A percentile compares a stretch with the other conserved stretches of the same genome.
Evolutionary conservation across 2,888 invertebrate species (phyloP).

Genomic region (Rhogogaster chlorosoma): DNA sequence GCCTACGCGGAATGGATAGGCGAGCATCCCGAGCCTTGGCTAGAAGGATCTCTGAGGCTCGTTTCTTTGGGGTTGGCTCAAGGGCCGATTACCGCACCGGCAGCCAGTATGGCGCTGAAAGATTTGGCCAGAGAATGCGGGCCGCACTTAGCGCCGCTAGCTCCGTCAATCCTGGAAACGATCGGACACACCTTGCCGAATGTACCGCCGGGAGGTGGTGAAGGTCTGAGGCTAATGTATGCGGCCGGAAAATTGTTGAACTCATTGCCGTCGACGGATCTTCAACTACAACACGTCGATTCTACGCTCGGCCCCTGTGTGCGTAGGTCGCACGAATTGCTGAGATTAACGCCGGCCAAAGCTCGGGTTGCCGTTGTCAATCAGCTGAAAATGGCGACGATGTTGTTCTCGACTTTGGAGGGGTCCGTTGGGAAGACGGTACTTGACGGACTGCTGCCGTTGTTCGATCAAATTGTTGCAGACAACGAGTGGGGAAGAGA

Average conservation of each 20-base stretch:
- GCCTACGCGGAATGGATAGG: slow-evolving; percentile 93
- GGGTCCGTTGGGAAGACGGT: slow-evolving; percentile 77
- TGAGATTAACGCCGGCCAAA: slow-evolving; percentile 62
- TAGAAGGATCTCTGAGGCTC: slow-evolving; percentile 85
- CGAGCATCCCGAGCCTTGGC: slow-evolving; percentile 83
- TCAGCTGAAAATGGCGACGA: slow-evolving; percentile 85
- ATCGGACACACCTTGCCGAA: slow-evolving; percentile 80
- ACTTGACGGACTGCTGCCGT: slow-evolving; percentile 78
- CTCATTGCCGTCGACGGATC: slow-evolving; percentile 81
- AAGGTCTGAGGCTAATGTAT: slow-evolving; percentile 87
- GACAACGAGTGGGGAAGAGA: slow-evolving; percentile 82
- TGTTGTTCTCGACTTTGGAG: slow-evolving; percentile 83
- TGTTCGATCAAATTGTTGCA: slow-evolving; percentile 81
- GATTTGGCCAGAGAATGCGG: slow-evolving; percentile 92
- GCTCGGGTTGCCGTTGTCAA: slow-evolving; percentile 79
- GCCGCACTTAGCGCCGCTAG: slow-evolving; percentile 86
- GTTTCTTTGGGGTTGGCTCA: slow-evolving; percentile 83
- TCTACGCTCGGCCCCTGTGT: slow-evolving; percentile 85
- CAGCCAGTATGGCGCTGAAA: slow-evolving; percentile 93
- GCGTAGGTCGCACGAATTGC: slow-evolving; percentile 81
- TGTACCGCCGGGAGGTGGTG: slow-evolving; percentile 83
- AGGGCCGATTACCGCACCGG: slow-evolving; percentile 85
- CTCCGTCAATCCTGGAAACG: slow-evolving; percentile 87
- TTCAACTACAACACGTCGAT: slow-evolving; percentile 85
- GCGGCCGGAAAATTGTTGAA: slow-evolving; percentile 88